A percentile compares a stretch with the other conserved stretches of the same genome.
phyloP scores from a whole-genome alignment of 2,113 vertebrate genomes.

The Rhodinocichla rosea region DNA sequence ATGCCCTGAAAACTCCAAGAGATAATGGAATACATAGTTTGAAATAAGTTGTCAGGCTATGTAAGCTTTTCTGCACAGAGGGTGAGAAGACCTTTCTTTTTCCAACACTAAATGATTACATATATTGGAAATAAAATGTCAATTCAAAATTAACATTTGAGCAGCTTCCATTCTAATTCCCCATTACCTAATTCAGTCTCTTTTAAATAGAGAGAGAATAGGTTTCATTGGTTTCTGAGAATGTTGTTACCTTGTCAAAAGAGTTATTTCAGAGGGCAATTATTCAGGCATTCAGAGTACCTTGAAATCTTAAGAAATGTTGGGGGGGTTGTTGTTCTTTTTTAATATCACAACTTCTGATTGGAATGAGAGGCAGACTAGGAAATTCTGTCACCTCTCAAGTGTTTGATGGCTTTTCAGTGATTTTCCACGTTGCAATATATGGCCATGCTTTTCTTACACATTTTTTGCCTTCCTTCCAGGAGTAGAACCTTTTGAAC shows the following conservation, averaged over 20 bases:
- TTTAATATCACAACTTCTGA: neutral
- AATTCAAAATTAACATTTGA: neutral
- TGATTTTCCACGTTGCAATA: neutral
- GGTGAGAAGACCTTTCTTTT: neutral
- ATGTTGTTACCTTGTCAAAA: neutral
- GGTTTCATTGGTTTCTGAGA: neutral
- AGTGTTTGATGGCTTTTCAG: neutral
- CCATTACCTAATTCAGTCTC: neutral
- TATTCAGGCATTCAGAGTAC: neutral
- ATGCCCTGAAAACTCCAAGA: neutral
- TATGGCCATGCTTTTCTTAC: neutral
- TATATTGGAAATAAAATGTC: neutral
- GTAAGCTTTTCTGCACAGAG: neutral
- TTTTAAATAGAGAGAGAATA: neutral
- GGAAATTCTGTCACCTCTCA: neutral
- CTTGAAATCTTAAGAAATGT: neutral
- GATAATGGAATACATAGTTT: neutral
- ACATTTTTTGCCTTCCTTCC: neutral
- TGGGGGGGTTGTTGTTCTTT: accelerated
- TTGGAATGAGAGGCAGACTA: neutral
- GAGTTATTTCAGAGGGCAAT: neutral
- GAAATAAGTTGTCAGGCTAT: neutral
- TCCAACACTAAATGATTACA: neutral
- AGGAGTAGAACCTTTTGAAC: neutral
- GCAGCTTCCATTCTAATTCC: neutral